Percentiles rank a stretch among this genome's conserved stretches.
Conservation (phyloP, 53 echinoderm and acorn worm species). For the Temnopleurus reevesii region DNA sequence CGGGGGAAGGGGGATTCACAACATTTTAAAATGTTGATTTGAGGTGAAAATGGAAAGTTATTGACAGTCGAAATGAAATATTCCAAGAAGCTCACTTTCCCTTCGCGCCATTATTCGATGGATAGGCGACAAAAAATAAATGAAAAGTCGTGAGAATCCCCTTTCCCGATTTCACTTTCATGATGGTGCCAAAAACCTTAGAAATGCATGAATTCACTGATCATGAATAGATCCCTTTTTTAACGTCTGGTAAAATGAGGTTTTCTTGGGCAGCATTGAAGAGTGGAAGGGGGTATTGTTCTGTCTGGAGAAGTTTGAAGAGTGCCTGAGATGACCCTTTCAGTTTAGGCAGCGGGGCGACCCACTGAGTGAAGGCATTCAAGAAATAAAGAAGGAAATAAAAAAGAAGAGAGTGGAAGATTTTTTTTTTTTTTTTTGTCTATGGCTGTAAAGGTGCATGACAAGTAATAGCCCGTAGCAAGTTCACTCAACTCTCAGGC, state of each 20-base stretch:
- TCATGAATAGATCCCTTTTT: neutral
- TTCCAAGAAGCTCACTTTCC: neutral
- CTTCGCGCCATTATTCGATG: neutral
- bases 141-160: neutral
- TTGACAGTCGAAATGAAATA: no score
- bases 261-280: neutral
- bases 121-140: neutral
- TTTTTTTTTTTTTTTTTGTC: no score
- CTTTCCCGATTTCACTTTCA: slow-evolving; percentile 12
- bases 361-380: no score
- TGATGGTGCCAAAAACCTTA: slow-evolving; percentile 32
- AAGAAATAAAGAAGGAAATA: neutral
- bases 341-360: slow-evolving; percentile 3
- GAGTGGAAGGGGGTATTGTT: slow-evolving; percentile 1
- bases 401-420: neutral
- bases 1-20: no score
- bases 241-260: neutral
- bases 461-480: neutral
- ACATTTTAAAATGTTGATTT: no score
- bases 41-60: neutral
- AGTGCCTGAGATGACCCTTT: slow-evolving; percentile 19
- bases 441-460: neutral
- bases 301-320: neutral
- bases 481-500: slow-evolving; percentile 18
- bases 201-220: slow-evolving; percentile 29